phyloP scores from a whole-genome alignment of 2,888 invertebrate species.

The Nycteola revayana region DNA sequence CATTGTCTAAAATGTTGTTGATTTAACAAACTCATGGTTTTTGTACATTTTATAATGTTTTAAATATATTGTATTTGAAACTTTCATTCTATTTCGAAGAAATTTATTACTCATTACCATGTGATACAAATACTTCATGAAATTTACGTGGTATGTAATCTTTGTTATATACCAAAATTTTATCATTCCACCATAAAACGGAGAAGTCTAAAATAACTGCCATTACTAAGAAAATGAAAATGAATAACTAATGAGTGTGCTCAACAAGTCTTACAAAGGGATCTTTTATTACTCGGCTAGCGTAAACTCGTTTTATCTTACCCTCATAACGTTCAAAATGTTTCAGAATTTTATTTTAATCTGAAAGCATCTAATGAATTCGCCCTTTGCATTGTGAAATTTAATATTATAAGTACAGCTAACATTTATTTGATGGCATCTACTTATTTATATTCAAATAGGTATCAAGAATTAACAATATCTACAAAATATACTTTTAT shows the following conservation, averaged over 20 bases:
- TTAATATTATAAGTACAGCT: slow-evolving; percentile 29
- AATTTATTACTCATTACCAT: too few relatives aligned
- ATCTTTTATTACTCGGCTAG: slow-evolving; percentile 54
- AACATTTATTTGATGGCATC: slow-evolving; percentile 14
- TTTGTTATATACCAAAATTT: slow-evolving; percentile 43
- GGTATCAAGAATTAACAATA: too few relatives aligned
- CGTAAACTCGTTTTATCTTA: slow-evolving; percentile 47
- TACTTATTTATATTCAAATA: too few relatives aligned
- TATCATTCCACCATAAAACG: slow-evolving; percentile 45
- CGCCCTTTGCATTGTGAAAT: slow-evolving; percentile 27
- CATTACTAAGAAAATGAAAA: slow-evolving; percentile 64
- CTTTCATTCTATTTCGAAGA: too few relatives aligned
- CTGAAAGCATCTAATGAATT: slow-evolving; percentile 37
- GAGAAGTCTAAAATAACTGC: slow-evolving; percentile 51
- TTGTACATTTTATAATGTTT: too few relatives aligned
- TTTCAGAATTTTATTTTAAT: slow-evolving; percentile 45
- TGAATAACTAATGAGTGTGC: slow-evolving; percentile 69
- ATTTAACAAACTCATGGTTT: too few relatives aligned
- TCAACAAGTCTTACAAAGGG: slow-evolving; percentile 61
- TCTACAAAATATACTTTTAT: too few relatives aligned
- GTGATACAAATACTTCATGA: slow-evolving; percentile 24
- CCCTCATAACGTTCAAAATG: slow-evolving; percentile 25
- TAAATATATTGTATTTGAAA: too few relatives aligned
- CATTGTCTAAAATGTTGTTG: too few relatives aligned
- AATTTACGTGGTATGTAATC: slow-evolving; percentile 27